phyloP scores from a whole-genome alignment of 2,888 invertebrate genomes.

The Notocelia uddmanniana region DNA sequence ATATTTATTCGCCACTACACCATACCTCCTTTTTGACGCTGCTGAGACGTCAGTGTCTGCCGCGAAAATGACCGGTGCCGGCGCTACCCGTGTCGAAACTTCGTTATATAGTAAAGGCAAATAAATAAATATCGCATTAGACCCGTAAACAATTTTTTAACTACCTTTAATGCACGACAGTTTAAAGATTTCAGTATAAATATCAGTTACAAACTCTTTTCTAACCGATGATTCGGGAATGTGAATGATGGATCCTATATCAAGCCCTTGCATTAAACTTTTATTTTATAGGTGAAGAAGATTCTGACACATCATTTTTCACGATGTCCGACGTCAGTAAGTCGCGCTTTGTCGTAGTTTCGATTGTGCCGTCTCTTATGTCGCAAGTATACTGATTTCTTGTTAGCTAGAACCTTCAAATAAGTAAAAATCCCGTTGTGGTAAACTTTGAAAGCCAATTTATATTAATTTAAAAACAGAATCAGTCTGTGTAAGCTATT shows the following conservation, averaged over 20 bases:
- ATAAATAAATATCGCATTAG: too few relatives aligned
- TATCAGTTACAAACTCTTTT: background rate
- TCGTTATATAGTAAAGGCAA: too few relatives aligned
- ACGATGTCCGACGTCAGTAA: conserved; percentile 32
- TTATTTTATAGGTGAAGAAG: conserved; percentile 35
- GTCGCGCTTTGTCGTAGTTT: conserved; percentile 29
- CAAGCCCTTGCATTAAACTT: background rate
- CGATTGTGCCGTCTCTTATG: conserved; percentile 8
- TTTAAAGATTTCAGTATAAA: too few relatives aligned
- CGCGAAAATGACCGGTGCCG: too few relatives aligned
- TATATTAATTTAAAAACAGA: background rate
- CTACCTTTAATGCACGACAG: too few relatives aligned
- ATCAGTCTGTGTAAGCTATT: background rate
- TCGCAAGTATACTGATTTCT: background rate
- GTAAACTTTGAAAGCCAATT: background rate
- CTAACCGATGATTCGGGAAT: too few relatives aligned
- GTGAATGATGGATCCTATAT: background rate
- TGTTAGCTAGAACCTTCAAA: conserved; percentile 6
- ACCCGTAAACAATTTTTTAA: too few relatives aligned
- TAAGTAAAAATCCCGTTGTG: background rate
- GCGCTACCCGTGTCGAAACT: too few relatives aligned
- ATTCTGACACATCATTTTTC: conserved; percentile 26
- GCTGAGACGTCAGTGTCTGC: too few relatives aligned
- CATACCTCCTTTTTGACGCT: too few relatives aligned
- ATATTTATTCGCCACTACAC: too few relatives aligned